Percentiles rank a stretch among this genome's conserved stretches.
phyloP scores from a whole-genome alignment of 1,140 invertebrate genomes.

The Trichonephila clavata region DNA sequence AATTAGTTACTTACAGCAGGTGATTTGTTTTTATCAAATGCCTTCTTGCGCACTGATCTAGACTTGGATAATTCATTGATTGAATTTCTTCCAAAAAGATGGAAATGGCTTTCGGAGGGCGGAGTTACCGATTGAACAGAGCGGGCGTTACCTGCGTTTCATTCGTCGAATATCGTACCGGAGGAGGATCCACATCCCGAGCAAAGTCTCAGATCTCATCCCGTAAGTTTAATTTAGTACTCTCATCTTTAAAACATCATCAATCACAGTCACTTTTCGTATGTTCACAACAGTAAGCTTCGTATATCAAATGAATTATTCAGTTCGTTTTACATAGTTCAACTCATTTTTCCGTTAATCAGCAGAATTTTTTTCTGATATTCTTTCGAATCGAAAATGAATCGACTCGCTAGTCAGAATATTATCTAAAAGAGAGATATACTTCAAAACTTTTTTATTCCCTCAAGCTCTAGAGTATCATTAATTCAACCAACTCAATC shows the following conservation, averaged over 20 bases:
- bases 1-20: background rate
- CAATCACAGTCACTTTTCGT: conserved; percentile 38
- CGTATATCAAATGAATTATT: conserved; percentile 41
- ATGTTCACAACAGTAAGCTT: conserved; percentile 8
- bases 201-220: conserved; percentile 2
- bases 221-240: background rate
- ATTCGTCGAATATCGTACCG: background rate
- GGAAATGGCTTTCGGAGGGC: background rate
- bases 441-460: background rate
- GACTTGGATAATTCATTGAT: conserved; percentile 26
- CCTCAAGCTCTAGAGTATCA: background rate
- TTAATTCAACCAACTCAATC: too few relatives aligned
- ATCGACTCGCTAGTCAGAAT: background rate
- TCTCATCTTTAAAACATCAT: conserved; percentile 39
- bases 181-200: conserved; percentile 17
- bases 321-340: conserved; percentile 18
- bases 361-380: conserved; percentile 13
- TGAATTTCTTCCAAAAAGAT: background rate
- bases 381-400: background rate
- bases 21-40: conserved; percentile 30
- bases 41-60: background rate
- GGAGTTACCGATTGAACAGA: background rate
- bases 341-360: background rate
- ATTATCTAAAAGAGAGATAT: background rate
- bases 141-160: conserved; percentile 13